Evolutionary conservation across 2,888 invertebrate species (phyloP), one percentile per base, ranked within the genome.

Genomic region (Orchesella flavescens): DNA sequence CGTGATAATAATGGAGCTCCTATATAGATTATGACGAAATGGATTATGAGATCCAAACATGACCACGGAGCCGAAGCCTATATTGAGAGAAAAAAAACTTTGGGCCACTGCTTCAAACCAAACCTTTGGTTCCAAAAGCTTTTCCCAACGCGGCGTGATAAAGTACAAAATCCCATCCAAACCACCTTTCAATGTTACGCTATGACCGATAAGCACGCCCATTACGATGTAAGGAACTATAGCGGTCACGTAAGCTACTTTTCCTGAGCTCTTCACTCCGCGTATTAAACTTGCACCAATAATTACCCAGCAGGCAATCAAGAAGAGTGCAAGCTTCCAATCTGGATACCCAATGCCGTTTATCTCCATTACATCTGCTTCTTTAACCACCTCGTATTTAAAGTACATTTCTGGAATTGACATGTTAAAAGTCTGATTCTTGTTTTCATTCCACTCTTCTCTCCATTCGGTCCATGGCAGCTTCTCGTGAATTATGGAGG

Each of bases 271-370:
- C 90, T 96, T 95, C 84, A 97, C 96, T 86, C 97, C 97, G 91
- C 97, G 98, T 96, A 97, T 98, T 72, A 98, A 94, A 87, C 97
- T 96, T 91, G 98, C 96, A 91, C 97, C 98, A 76, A 98, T 96
- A 89, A 98, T 91, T 86, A 97, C 93, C 98, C 98, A 98, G 86
- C 97, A 96, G 89, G 95, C 94, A 74, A 97, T 92, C 78, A 98
- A 92, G 89, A 97, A 96, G n/a, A 86, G 77, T 0, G 87, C 72
- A 4, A 87, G 49, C 15, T 83, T 34, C 85, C 83, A 86, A 2
- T 87, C 86, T 0, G 87, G 87, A 34, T 34, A 34, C 3, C 34
- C 34, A 49, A 69, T 34, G 2, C 89, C 89, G 13, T 89, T 86
- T 10, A 88, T 89, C 79, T 88, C 85, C 21, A 82, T 79, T 74